Evolutionary conservation across 2,113 vertebrate genomes (phyloP).

Genomic region (Bubo blakistoni): DNA sequence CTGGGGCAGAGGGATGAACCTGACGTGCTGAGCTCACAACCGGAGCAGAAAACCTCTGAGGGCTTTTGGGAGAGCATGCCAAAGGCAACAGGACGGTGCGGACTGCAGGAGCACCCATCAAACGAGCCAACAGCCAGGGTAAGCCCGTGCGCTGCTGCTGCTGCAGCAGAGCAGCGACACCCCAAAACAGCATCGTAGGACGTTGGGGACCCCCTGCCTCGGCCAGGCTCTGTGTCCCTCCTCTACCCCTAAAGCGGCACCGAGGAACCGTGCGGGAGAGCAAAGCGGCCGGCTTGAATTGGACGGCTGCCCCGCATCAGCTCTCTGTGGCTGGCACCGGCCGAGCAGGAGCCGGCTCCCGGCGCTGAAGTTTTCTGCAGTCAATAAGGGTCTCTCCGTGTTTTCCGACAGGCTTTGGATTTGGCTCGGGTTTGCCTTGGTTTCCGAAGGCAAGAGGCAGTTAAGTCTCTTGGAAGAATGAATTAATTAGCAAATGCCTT

Average conservation of each 20-base stretch:
- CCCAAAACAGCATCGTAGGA: not conserved
- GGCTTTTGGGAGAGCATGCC: not conserved
- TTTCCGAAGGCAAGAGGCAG: constrained; percentile 54
- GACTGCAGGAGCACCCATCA: not conserved
- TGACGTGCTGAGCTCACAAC: not conserved
- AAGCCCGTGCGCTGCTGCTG: not conserved
- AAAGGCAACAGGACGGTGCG: not conserved
- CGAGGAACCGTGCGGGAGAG: accelerated
- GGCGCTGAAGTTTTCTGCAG: not conserved
- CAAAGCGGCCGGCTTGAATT: accelerated
- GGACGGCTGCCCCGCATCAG: accelerated
- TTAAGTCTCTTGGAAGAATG: constrained; percentile 56
- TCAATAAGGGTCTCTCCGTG: not conserved
- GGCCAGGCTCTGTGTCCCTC: not conserved
- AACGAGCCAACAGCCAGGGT: not conserved
- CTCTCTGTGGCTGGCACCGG: not conserved
- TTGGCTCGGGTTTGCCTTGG: constrained; percentile 24
- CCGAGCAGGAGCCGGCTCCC: not conserved
- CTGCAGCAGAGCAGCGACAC: not conserved
- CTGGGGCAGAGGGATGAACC: not conserved
- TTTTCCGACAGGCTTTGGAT: constrained; percentile 22
- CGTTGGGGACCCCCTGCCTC: not conserved
- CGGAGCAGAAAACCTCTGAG: not conserved
- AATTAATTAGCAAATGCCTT: constrained; percentile 62
- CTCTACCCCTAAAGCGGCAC: not conserved